Evolutionary conservation across 2,888 invertebrate genomes (phyloP).

Genomic region (Torymus texanus): DNA sequence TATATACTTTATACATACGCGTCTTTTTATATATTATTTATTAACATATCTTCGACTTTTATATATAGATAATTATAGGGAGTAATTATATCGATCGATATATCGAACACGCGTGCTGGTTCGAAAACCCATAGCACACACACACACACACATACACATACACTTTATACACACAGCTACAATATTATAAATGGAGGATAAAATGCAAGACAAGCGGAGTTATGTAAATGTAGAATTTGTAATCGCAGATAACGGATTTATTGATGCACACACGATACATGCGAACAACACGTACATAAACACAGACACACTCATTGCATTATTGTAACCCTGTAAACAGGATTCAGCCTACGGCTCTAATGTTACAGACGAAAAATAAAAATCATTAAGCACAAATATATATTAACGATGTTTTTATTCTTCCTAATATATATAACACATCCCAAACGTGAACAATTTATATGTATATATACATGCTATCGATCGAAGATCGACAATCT

Average conservation of each 20-base stretch:
- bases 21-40: slow-evolving; percentile 59
- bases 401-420: neutral
- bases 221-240: slow-evolving; percentile 54
- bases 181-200: slow-evolving; percentile 7
- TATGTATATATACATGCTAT: no score
- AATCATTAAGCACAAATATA: slow-evolving; percentile 51
- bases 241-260: slow-evolving; percentile 54
- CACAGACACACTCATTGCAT: neutral
- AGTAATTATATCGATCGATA: slow-evolving; percentile 43
- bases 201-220: slow-evolving; percentile 7
- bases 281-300: no score
- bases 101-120: slow-evolving; percentile 8
- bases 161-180: no score
- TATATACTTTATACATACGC: slow-evolving; percentile 57
- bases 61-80: slow-evolving; percentile 37
- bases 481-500: no score
- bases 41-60: slow-evolving; percentile 56
- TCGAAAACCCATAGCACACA: slow-evolving; percentile 19
- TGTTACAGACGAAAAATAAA: slow-evolving; percentile 48
- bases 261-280: slow-evolving; percentile 36
- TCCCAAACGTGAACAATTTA: no score
- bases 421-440: neutral
- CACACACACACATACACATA: no score
- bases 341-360: slow-evolving; percentile 27
- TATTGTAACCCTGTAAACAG: slow-evolving; percentile 47